A percentile compares a stretch with the other conserved stretches of the same genome.
Conservation (phyloP, 2,797 vertebrate species). For the Hippocampus kuda region DNA sequence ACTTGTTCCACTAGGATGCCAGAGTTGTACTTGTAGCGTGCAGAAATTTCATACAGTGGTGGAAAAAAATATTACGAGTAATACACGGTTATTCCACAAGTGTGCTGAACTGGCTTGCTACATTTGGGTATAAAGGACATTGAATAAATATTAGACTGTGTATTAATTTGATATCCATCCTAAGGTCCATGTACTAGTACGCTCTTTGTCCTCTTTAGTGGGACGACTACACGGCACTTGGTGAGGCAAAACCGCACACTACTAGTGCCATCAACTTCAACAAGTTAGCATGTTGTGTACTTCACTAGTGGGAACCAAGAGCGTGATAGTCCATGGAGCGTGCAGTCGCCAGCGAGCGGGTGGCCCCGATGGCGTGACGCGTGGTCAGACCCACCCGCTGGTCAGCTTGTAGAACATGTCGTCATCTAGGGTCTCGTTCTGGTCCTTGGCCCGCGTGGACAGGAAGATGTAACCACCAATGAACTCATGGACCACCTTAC, state of each 20-base stretch:
- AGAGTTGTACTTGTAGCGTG: too few species aligned
- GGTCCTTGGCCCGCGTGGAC: constrained; percentile 94
- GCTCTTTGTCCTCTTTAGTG: not conserved
- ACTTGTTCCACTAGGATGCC: not conserved
- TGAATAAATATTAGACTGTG: not conserved
- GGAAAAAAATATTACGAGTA: not conserved
- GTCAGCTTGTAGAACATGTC: constrained; percentile 99
- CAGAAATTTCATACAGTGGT: not conserved
- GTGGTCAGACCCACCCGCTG: constrained; percentile 91
- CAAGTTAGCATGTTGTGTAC: not conserved
- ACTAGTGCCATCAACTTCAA: not conserved
- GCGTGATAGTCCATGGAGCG: not conserved
- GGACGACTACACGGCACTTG: not conserved
- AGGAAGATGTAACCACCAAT: constrained; percentile 98
- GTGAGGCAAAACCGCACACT: not conserved
- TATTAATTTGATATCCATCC: not conserved
- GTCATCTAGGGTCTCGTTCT: constrained; percentile 97
- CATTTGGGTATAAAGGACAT: not conserved
- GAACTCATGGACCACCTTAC: constrained; percentile 98
- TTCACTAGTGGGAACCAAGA: not conserved
- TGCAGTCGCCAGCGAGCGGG: not conserved
- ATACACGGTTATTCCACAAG: not conserved
- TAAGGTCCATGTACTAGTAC: not conserved
- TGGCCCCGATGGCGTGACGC: not conserved
- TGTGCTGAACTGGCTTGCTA: not conserved